Base-by-base conservation (phyloP, 2,888 invertebrate species). In the Lepetodrilus schrolli region DNA sequence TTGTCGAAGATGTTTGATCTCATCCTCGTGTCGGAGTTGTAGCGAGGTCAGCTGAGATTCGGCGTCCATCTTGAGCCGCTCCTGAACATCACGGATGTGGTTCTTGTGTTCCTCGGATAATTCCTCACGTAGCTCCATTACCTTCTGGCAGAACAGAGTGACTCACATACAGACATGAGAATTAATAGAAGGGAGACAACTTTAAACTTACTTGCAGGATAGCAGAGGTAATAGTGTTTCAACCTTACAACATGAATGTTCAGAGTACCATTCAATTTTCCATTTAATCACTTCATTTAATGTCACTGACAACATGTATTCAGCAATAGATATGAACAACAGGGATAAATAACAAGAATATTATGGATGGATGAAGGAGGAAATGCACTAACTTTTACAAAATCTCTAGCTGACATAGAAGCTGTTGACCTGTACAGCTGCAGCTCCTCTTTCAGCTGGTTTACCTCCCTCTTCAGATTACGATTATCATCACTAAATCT, bases 1-100 rank as follows among this genome's bases (percentile, higher is more conserved):
- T 36, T 76, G 72, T 51, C 78, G 80, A 37, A 83, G 58, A 38
- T 86, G 82, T 49, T 80, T 80, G 13, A 83, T 78, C 69, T 85
- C 84, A 10, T 84, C 83, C 26, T 83, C 84, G 70, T 83, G 83
- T 30, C 79, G 82, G 21, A 80, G 78, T 23, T 84, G 82, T 72
- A 87, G 77, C 65, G 83, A 78, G 30, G 77, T 81, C 4, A 87
- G 77, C 71, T 82, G 83, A 0, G 79, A 75, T 70, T 85, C 84
- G 0, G 77, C 72, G 71, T 84, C 84, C 47, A 79, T 78, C 7
- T 74, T 73, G 0, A 79, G 76, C 8, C 81, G 71, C 26, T 80
- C 77, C 17, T 82, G 76, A 8, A 84, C 72, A 36, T 83, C 82
- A 2, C 81, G 78, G 5, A 84, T 78, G 50, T 84, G 84, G 23